A percentile compares a stretch with the other conserved stretches of the same genome.
These are phyloP conservation scores for Alexandromys fortis DNA, from an alignment of 2,113 vertebrate species.

Conservation along the genomic window DNA sequence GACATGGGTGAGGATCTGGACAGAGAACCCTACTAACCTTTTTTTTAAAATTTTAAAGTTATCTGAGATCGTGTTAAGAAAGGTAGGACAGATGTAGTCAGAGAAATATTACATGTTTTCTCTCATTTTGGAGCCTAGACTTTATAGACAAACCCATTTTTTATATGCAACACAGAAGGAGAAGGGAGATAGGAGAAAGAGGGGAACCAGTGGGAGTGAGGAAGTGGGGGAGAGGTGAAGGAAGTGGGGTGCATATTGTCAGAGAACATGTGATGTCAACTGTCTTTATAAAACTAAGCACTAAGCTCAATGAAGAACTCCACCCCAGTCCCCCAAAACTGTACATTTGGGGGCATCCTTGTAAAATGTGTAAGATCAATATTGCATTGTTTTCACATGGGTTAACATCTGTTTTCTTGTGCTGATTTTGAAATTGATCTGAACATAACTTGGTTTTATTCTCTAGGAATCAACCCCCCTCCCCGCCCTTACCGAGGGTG, in stretches of 20 bases:
- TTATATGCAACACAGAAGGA: background rate
- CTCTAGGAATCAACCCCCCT: background rate
- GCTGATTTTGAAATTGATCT: background rate
- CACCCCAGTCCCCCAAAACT: background rate
- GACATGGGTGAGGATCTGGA: background rate
- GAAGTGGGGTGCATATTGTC: background rate
- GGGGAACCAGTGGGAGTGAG: too few species aligned
- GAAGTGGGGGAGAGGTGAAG: too few species aligned
- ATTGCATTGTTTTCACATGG: background rate
- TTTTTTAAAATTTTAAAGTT: background rate
- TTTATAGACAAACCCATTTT: background rate
- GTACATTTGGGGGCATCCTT: background rate
- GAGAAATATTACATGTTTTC: background rate
- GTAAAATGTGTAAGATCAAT: background rate
- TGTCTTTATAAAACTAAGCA: background rate
- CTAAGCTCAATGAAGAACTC: background rate
- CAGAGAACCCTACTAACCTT: background rate
- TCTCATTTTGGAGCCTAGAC: background rate
- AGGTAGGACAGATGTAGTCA: background rate
- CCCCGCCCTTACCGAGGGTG: background rate
- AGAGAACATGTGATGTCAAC: background rate
- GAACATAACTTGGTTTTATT: background rate
- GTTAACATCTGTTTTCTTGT: background rate
- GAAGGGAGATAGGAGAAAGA: background rate
- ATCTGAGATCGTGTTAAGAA: background rate